Conservation (phyloP, 1,140 invertebrate genomes). For the Ooceraea biroi region DNA sequence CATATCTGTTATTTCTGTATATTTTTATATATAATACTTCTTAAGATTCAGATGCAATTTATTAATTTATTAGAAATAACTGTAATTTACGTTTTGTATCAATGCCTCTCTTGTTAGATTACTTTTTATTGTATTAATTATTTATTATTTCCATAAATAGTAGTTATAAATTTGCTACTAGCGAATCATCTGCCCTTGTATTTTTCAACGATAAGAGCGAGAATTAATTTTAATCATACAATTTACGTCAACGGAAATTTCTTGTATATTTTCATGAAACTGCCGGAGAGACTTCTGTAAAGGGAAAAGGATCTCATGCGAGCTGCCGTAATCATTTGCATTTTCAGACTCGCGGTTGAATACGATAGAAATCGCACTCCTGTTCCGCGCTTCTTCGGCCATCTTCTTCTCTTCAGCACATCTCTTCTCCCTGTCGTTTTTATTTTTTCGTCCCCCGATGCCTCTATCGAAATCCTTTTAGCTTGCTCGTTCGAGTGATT, state of each 20-base stretch:
- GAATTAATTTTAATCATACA: conserved; percentile 8
- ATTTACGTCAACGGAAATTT: conserved; percentile 2
- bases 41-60: conserved; percentile 14
- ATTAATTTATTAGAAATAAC: too few species aligned
- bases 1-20: neutral
- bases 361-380: conserved; percentile 44
- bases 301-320: neutral
- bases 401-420: conserved; percentile 6
- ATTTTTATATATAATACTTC: neutral
- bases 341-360: conserved; percentile 60
- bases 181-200: conserved; percentile 5
- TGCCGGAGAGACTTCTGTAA: conserved; percentile 2
- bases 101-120: neutral
- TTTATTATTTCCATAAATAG: conserved; percentile 47
- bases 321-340: conserved; percentile 67
- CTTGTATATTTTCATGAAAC: conserved; percentile 31
- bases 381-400: conserved; percentile 1
- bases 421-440: conserved; percentile 1
- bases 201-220: neutral
- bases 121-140: conserved; percentile 15
- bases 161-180: conserved; percentile 34
- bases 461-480: conserved; percentile 77
- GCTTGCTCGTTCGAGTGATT: conserved; percentile 74
- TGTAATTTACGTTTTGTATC: conserved; percentile 8
- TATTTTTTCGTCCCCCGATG: conserved; percentile 59